A percentile compares a stretch with the other conserved stretches of the same genome.
Conservation (phyloP, 2,797 vertebrate species). For the Sebastes diaconus region DNA sequence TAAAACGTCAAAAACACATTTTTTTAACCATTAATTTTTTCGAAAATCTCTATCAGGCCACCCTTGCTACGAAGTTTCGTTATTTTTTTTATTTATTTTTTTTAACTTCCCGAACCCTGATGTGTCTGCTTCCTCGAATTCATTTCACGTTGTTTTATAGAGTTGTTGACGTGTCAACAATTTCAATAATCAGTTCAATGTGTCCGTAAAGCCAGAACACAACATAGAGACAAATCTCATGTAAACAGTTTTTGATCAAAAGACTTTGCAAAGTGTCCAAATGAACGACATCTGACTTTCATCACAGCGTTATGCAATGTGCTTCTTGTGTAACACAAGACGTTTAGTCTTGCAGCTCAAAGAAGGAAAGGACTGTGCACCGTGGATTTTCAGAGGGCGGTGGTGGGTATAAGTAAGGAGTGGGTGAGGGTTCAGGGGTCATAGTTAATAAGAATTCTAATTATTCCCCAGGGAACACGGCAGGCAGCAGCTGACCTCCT, state of each 20-base stretch:
- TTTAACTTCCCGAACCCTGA: background rate
- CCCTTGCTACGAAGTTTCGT: background rate
- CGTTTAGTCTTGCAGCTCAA: background rate
- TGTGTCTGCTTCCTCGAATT: background rate
- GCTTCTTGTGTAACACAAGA: background rate
- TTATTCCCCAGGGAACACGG: constrained; percentile 15
- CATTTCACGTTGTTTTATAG: background rate
- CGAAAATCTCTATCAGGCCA: background rate
- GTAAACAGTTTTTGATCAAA: background rate
- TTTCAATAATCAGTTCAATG: background rate
- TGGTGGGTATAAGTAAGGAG: background rate
- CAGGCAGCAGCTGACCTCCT: background rate
- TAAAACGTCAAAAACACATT: background rate
- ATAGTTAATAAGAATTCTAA: constrained; percentile 48
- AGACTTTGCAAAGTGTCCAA: background rate
- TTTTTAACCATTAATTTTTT: background rate
- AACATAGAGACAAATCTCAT: too few species aligned
- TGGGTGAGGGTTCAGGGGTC: constrained; percentile 17
- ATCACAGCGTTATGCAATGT: background rate
- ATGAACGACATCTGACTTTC: background rate
- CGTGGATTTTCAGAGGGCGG: background rate
- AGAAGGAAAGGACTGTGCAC: constrained; percentile 21
- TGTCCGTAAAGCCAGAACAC: background rate
- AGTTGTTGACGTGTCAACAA: background rate
- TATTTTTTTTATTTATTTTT: background rate